Evolutionary conservation across 2,797 vertebrate genomes (phyloP).

Genomic region (Lutjanus argentimaculatus): DNA sequence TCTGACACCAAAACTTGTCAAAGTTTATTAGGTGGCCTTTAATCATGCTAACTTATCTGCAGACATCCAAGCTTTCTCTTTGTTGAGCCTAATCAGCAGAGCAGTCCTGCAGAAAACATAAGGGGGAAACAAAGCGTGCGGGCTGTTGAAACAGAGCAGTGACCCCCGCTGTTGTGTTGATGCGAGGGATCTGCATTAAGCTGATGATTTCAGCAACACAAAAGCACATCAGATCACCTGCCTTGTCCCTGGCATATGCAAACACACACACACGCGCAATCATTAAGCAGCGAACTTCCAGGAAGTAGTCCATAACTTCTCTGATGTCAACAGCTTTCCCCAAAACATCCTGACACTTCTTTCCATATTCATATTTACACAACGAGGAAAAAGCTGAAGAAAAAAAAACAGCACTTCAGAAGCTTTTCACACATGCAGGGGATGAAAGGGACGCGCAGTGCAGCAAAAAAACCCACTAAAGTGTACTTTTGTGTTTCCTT

Average conservation of each 20-base stretch:
- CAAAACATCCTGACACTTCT: slow-evolving; percentile 58
- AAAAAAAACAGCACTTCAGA: slow-evolving; percentile 54
- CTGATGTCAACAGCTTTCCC: slow-evolving; percentile 65
- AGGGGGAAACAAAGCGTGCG: background rate
- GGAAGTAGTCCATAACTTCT: slow-evolving; percentile 54
- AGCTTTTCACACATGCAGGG: slow-evolving; percentile 51
- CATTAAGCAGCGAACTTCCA: slow-evolving; percentile 58
- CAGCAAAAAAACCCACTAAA: slow-evolving; percentile 40
- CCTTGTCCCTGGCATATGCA: slow-evolving; percentile 44
- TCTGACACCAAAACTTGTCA: slow-evolving; percentile 57
- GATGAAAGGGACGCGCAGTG: slow-evolving; percentile 57
- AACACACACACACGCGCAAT: slow-evolving; percentile 44
- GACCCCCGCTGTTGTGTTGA: slow-evolving; percentile 36
- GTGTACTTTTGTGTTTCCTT: slow-evolving; percentile 49
- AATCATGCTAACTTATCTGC: slow-evolving; percentile 57
- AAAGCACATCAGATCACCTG: slow-evolving; percentile 51
- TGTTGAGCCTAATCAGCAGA: slow-evolving; percentile 38
- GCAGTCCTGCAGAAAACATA: slow-evolving; percentile 17
- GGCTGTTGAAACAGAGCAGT: slow-evolving; percentile 21
- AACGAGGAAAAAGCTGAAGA: slow-evolving; percentile 27
- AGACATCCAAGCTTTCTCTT: slow-evolving; percentile 19
- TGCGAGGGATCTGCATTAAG: slow-evolving; percentile 18
- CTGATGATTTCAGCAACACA: slow-evolving; percentile 23
- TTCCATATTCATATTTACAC: slow-evolving; percentile 70
- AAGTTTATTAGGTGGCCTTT: slow-evolving; percentile 64